Conservation (phyloP, 53 echinoderm and acorn worm genomes). For the Stichopus horrens region DNA sequence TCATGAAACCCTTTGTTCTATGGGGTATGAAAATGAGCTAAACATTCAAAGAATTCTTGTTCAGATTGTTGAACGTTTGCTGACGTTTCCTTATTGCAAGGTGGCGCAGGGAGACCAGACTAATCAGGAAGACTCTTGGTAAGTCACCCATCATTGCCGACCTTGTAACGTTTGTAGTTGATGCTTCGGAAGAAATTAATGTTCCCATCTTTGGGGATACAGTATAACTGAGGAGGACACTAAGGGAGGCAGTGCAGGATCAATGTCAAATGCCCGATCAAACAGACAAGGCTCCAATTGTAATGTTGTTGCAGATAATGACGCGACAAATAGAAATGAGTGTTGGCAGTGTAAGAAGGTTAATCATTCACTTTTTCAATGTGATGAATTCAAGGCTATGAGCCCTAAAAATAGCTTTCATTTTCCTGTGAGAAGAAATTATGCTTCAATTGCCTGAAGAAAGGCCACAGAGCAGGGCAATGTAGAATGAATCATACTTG, state of each 20-base stretch:
- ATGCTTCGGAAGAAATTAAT: conserved; percentile 28
- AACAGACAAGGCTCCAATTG: background rate
- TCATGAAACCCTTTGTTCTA: conserved; percentile 45
- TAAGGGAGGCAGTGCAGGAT: background rate
- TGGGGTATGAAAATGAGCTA: conserved; percentile 48
- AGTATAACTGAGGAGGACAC: background rate
- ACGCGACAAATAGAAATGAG: background rate
- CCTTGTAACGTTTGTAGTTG: background rate
- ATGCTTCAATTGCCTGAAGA: no score
- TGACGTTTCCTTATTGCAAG: conserved; percentile 28
- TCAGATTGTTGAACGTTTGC: conserved; percentile 27
- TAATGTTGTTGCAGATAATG: background rate
- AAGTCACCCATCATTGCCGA: background rate
- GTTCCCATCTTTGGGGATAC: conserved; percentile 22
- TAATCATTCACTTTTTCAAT: conserved; percentile 49
- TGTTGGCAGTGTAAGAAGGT: conserved; percentile 50
- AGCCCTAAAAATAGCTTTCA: no score
- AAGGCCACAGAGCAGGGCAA: no score
- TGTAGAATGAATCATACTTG: no score
- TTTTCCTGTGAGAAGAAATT: no score
- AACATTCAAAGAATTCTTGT: conserved; percentile 37
- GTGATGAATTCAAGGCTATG: no score
- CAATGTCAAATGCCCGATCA: background rate
- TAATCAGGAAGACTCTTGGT: background rate
- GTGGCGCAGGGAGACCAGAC: conserved; percentile 43